Base-by-base conservation (phyloP, 2,888 invertebrate species). In the Chrysolina oricalcia region DNA sequence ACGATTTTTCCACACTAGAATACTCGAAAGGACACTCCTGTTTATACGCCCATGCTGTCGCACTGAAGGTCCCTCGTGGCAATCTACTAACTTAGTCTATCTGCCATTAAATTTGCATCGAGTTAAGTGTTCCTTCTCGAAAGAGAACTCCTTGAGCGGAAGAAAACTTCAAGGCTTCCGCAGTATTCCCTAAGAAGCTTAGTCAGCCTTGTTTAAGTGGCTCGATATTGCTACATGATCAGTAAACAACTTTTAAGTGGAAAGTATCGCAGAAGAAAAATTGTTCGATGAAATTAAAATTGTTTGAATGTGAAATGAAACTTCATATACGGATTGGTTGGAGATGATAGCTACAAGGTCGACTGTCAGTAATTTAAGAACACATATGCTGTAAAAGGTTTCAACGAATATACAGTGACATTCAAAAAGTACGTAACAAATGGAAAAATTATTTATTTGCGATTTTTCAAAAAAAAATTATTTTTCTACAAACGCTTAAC, bases 41-140 rank as follows among this genome's bases (percentile, higher is more conserved):
- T 17, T 50, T 27, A 27, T 21, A 23, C 48, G 63, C 41, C 63
- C 21, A 19, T 68, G 68, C 35, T 62, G 35, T 50, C 27, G 40
- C 27, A 67, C 56, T 75, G 64, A 81, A 81, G 81, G 81, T 80
- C 75, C 72, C 85, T 74, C 62, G 83, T 74, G 84, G 83, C 83
- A 83, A 82, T 84, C 83, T 81, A 75, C 77, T 74, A 82, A 82
- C 82, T 83, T 82, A 83, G 81, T 85, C 85, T 86, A 85, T 85
- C 85, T 87, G 85, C 83, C 89, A 89, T 89, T 89, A 89, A 89
- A 89, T 89, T 89, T 89, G 89, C 89, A 89, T 89, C 86, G 86
- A 88, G 87, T 88, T 88, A 88, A 89, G 88, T 88, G 88, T 87
- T 88, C 85, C 84, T 83, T 82, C 82, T 85, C 84, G 85, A 87